Evolutionary conservation across 2,888 invertebrate genomes (phyloP), one percentile per base, ranked within the genome.

Genomic region (Hyles lineata): DNA sequence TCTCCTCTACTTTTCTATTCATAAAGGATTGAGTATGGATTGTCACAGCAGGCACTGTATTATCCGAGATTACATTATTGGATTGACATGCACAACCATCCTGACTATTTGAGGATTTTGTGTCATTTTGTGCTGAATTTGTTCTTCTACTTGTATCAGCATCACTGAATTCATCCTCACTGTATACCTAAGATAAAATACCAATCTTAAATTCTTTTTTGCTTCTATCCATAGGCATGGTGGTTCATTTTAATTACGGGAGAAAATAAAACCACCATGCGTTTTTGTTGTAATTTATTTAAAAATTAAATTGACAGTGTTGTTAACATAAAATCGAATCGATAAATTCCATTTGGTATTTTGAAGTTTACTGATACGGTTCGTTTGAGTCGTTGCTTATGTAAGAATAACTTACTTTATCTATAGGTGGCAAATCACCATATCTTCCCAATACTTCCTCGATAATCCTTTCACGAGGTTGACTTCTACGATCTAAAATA

Each of bases 361-460:
- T 63, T 62, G 2, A 52, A 9, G 17, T 50, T 70, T 61, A 70
- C 62, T 55, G 52, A 21, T 62, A 70, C 29, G 23, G 60, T 29
- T 67, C 29, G 3, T 60, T 73, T 70, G 72, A 77, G 55, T 83
- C 82, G 70, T 78, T 81, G 77, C 81, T 86, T 75, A 89, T 79
- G 74, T 81, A 78, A 59, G 84, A 80, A 76, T 81, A 89, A 89
- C 89, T 92, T 85, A 90, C 89, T 87, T 87, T 88, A 72, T 89
- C 86, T 60, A 89, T 87, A 63, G 87, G 83, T 43, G 80, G 75
- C 71, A 88, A 82, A 71, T 87, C 89, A 75, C 76, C 76, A 76
- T 87, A 89, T 81, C 82, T 85, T 84, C 91, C 91, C 85, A 90
- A 86, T 11, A 92, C 90, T 84, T 91, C 91, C 76, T 89, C 87